Base-by-base conservation (phyloP, 2,888 invertebrate species). In the Cheiracanthium punctorium region DNA sequence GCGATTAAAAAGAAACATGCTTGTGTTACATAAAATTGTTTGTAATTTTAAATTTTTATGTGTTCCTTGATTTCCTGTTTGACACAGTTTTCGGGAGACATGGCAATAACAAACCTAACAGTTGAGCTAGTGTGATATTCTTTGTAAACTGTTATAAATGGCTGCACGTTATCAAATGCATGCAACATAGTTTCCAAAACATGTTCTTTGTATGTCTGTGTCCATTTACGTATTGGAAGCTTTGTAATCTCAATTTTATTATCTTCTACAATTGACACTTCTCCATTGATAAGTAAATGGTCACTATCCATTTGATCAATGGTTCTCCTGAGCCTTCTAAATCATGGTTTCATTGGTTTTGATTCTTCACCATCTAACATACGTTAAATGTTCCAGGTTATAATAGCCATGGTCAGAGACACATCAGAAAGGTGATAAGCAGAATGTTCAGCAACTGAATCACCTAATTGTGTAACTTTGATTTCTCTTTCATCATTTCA, bases 341-440 rank as follows among this genome's bases (percentile, higher is more conserved):
- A n/a, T n/a, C n/a, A n/a, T n/a, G n/a, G n/a, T n/a, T n/a, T n/a
- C n/a, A n/a, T n/a, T n/a, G n/a, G n/a, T n/a, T 93, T 91, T 0
- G 96, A 95, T 32, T 97, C 96, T 70, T 95, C 95, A 0, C 95
- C 96, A 48, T 95, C 94, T 89, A 99, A 93, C 94, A 99, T 94
- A 12, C 94, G 90, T 77, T 91, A 91, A 29, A 99, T 91, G 91
- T 98, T 98, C 17, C n/a, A n/a, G n/a, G n/a, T 97, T 58, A 99
- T 96, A 90, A 99, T 99, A 0, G 99, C 99, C 91, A 95, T 94
- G 93, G 97, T 96, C 14, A 99, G 93, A 0, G 99, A 98, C 65
- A 91, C 94, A 93, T 99, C 99, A 91, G 99, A 99, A 91, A 99
- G 99, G 93, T 99, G 99, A 92, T 99, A 99, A 0, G 98, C 98